phyloP scores from a whole-genome alignment of 2,888 invertebrate genomes.

The Thereva unica region DNA sequence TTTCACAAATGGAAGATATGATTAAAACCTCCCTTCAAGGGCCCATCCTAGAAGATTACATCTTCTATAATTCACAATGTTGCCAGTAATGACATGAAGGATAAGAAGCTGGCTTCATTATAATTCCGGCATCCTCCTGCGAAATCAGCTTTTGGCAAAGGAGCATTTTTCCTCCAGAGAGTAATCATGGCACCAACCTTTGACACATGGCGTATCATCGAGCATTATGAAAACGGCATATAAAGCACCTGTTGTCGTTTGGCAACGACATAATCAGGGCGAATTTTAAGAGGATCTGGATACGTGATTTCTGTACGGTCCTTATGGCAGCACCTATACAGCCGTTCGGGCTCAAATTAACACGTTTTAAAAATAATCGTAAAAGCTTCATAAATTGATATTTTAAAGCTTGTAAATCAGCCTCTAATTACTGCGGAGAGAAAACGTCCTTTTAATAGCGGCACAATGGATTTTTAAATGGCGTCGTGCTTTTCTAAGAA shows the following conservation, averaged over 20 bases:
- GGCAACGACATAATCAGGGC: background rate
- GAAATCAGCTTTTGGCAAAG: background rate
- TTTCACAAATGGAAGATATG: conserved; percentile 18
- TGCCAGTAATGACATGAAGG: conserved; percentile 2
- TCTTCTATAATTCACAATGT: conserved; percentile 18
- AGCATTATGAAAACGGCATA: conserved; percentile 5
- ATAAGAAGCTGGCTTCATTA: conserved; percentile 20
- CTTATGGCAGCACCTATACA: background rate
- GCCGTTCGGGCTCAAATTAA: no score
- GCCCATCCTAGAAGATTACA: conserved; percentile 25
- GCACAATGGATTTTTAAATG: no score
- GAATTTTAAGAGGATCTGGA: background rate
- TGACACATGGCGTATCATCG: conserved; percentile 6
- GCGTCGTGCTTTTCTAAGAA: no score
- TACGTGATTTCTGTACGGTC: background rate
- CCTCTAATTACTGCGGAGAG: no score
- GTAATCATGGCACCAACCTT: background rate
- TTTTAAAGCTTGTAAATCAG: no score
- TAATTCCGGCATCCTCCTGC: conserved; percentile 16
- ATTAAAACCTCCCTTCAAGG: conserved; percentile 18
- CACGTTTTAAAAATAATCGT: no score
- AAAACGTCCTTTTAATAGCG: no score
- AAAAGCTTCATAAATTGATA: no score
- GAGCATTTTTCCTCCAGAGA: background rate
- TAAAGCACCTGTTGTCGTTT: conserved; percentile 11